Percentiles rank a stretch among this genome's conserved stretches.
Conservation (phyloP, 2,113 vertebrate species). For the Thamnaconus septentrionalis region DNA sequence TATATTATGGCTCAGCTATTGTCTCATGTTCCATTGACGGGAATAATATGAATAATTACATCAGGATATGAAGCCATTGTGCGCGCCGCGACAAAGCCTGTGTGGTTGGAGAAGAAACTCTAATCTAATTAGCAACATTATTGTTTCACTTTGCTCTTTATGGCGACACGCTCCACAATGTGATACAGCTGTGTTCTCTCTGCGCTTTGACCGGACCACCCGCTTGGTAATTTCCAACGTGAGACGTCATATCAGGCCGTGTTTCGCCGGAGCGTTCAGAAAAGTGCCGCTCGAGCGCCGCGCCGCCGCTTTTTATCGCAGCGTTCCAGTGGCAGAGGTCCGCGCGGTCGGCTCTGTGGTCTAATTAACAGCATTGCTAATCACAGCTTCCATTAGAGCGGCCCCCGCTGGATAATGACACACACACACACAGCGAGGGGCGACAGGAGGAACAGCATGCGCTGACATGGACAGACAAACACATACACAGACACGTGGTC, state of each 20-base stretch:
- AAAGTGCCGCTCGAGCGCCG: slow-evolving; percentile 14
- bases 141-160: slow-evolving; percentile 43
- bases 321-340: slow-evolving; percentile 60
- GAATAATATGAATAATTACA: slow-evolving; percentile 17
- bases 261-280: slow-evolving; percentile 36
- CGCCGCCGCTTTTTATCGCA: slow-evolving; percentile 47
- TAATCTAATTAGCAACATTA: slow-evolving; percentile 55
- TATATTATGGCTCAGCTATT: slow-evolving; percentile 3
- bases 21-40: slow-evolving; percentile 10
- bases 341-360: slow-evolving; percentile 68
- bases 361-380: slow-evolving; percentile 80
- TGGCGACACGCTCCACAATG: slow-evolving; percentile 7
- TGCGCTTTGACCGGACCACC: slow-evolving; percentile 1
- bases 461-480: slow-evolving; percentile 69
- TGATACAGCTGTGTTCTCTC: slow-evolving; percentile 30
- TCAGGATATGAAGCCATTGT: too few relatives aligned
- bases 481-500: slow-evolving; percentile 56
- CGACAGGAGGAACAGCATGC: slow-evolving; percentile 71
- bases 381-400: slow-evolving; percentile 78
- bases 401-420: slow-evolving; percentile 75
- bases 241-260: slow-evolving; percentile 21
- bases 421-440: slow-evolving; percentile 71
- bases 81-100: too few relatives aligned
- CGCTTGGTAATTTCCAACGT: slow-evolving; percentile 29
- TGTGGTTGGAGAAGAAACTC: slow-evolving; percentile 30